Evolutionary conservation across 1,140 invertebrate species (phyloP).

Genomic region (Daktulosphaira vitifoliae): DNA sequence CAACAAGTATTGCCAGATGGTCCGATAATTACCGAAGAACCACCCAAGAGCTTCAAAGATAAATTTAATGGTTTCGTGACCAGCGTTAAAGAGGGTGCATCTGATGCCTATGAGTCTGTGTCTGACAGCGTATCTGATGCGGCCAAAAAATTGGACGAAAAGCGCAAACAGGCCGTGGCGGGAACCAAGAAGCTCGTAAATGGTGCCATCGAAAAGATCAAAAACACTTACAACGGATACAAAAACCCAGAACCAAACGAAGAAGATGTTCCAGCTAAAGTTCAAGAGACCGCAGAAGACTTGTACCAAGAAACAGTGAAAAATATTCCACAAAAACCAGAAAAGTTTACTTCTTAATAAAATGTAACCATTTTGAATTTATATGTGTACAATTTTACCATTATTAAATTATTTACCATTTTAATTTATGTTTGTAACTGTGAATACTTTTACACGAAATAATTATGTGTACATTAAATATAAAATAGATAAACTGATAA

Average conservation of each 20-base stretch:
- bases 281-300: not conserved
- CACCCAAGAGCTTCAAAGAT: constrained; percentile 5
- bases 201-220: constrained; percentile 13
- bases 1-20: too few species aligned
- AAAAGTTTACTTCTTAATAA: too few species aligned
- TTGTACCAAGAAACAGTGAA: too few species aligned
- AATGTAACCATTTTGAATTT: too few species aligned
- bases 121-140: not conserved
- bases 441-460: too few species aligned
- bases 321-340: too few species aligned
- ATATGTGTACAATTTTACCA: too few species aligned
- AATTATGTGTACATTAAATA: too few species aligned
- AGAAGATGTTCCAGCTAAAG: not conserved
- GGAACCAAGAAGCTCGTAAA: not conserved
- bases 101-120: not conserved
- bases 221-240: not conserved
- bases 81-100: constrained; percentile 19
- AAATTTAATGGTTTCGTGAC: constrained; percentile 6
- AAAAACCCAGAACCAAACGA: not conserved
- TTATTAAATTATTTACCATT: too few species aligned
- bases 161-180: constrained; percentile 2
- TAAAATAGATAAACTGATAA: too few species aligned
- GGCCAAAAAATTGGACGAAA: constrained; percentile 1
- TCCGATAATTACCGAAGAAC: too few species aligned
- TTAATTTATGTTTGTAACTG: too few species aligned